Percentiles rank a stretch among this genome's conserved stretches.
These are phyloP conservation scores for Elgonia sp. DNA, from an alignment of 2,888 invertebrate species.

Conservation along the genomic window DNA sequence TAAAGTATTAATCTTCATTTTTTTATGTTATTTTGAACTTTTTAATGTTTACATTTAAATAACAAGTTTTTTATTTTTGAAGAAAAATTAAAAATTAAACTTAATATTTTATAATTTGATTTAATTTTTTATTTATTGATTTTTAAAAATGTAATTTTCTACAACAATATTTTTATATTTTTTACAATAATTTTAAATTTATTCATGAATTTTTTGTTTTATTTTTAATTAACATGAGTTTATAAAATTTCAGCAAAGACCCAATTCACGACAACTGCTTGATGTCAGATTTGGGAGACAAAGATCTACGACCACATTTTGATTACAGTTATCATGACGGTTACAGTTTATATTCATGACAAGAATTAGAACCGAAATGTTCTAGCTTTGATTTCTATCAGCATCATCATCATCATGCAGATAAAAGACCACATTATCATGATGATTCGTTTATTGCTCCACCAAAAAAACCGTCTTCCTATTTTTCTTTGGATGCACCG, in stretches of 20 bases:
- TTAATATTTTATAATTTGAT: neutral
- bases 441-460: conserved; percentile 17
- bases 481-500: conserved; percentile 22
- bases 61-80: too few species aligned
- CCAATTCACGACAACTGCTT: conserved; percentile 89
- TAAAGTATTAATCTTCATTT: too few species aligned
- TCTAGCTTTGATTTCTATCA: conserved; percentile 51
- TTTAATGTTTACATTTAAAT: too few species aligned
- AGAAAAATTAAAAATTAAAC: neutral
- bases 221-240: neutral
- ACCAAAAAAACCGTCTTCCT: conserved; percentile 12
- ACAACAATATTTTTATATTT: too few species aligned
- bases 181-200: too few species aligned
- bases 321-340: conserved; percentile 92
- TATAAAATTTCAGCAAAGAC: conserved; percentile 49
- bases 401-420: conserved; percentile 11
- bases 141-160: too few species aligned
- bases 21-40: too few species aligned
- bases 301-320: conserved; percentile 91
- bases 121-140: too few species aligned
- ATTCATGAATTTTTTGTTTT: too few species aligned
- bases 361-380: conserved; percentile 92
- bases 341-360: conserved; percentile 93
- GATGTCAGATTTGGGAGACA: conserved; percentile 92
- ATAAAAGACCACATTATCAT: conserved; percentile 35